Conservation (phyloP, 2,113 vertebrate genomes). For the Gymnorhina tibicen region DNA sequence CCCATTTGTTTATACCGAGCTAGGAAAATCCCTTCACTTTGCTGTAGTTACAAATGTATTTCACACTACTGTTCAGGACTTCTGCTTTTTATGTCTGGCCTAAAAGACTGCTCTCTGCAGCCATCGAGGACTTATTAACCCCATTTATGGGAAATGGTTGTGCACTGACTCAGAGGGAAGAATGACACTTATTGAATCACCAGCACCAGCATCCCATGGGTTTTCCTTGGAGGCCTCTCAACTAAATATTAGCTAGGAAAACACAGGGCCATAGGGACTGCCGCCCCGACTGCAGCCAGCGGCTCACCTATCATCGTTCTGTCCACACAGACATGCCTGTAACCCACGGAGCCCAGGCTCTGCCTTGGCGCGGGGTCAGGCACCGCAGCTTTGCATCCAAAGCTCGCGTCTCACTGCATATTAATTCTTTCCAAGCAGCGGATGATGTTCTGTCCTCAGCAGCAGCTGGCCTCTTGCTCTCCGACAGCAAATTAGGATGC, state of each 20-base stretch:
- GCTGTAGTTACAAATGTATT: conserved; percentile 55
- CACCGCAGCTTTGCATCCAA: neutral
- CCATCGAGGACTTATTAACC: conserved; percentile 14
- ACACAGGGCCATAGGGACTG: neutral
- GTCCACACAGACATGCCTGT: neutral
- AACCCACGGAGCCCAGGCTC: neutral
- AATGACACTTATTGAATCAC: conserved; percentile 54
- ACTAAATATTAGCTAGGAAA: conserved; percentile 52
- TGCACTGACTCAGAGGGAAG: conserved; percentile 48
- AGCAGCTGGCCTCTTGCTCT: neutral
- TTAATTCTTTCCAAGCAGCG: neutral
- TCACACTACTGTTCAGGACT: conserved; percentile 42
- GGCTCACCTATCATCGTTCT: neutral
- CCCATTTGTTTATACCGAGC: conserved; percentile 5
- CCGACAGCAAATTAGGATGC: neutral
- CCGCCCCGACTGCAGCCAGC: accelerated
- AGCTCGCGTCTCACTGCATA: accelerated
- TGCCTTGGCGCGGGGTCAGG: neutral
- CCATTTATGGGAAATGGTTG: conserved; percentile 35
- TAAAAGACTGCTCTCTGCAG: neutral
- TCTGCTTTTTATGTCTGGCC: conserved; percentile 37
- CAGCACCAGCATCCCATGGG: neutral
- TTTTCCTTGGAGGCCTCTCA: conserved; percentile 50
- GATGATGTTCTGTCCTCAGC: neutral
- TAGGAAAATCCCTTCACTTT: conserved; percentile 50